Base-by-base conservation (phyloP, 2,888 invertebrate species). In the Ochropleura leucogaster region DNA sequence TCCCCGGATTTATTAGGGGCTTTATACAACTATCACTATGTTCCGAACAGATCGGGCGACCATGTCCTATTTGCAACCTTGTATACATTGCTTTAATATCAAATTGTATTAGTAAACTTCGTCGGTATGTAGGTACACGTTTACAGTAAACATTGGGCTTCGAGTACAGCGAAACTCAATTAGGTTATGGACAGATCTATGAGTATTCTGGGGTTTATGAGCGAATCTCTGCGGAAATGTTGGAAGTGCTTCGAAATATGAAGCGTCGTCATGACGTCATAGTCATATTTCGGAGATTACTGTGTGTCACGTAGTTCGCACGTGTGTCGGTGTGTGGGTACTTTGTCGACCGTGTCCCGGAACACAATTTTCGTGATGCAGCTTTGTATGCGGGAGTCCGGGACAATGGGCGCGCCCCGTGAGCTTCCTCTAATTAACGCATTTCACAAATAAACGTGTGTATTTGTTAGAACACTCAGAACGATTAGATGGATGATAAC, bases 291-390 rank as follows among this genome's bases (percentile, higher is more conserved):
- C 46, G 62, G 75, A 67, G 79, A 62, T 78, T 49, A 49, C 60
- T 16, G 44, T 74, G 55, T 77, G 60, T 72, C 77, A 75, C 84
- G 84, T 84, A 68, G 59, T 40, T 18, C 51, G 46, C 49, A 53
- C 79, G 63, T 75, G 71, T 79, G 68, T 55, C 51, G 69, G 71
- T 59, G 78, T 75, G 77, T 77, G 67, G 73, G 73, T 81, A 79
- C 80, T 83, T 82, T 83, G 82, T 74, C 69, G 76, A 77, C 68
- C 75, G 81, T 80, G 81, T 69, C 51, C 63, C 74, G 79, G 76
- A 85, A 87, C 83, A 87, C 87, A 89, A 87, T 89, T 86, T 89
- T 82, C 79, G 84, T 86, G 87, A 80, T 87, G 87, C 85, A 86
- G 67, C 68, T 70, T 68, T 72, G 77, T 80, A 77, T 74, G 40